phyloP scores from a whole-genome alignment of 2,797 vertebrate species.

The Alectoris magna region DNA sequence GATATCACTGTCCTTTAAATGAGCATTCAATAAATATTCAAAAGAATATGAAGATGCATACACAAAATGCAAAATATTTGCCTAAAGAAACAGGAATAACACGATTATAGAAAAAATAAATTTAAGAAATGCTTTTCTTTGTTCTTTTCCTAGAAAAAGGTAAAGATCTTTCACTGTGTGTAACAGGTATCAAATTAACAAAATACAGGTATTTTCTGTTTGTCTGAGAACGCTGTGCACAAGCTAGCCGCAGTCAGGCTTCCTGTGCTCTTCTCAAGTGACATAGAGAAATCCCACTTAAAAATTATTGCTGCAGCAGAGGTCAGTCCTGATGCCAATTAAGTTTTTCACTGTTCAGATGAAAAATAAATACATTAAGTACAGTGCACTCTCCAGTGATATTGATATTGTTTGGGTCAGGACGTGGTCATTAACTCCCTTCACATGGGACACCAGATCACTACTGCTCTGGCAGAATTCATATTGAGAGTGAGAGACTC shows the following conservation, averaged over 20 bases:
- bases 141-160: background rate
- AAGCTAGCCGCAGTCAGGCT: background rate
- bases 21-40: background rate
- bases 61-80: background rate
- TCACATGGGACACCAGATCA: background rate
- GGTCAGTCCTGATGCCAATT: background rate
- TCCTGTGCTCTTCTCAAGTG: background rate
- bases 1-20: background rate
- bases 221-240: background rate
- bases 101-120: background rate
- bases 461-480: background rate
- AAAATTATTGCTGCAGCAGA: background rate
- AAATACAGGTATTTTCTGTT: background rate
- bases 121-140: background rate
- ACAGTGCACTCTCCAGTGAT: background rate
- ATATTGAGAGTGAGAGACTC: background rate
- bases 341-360: background rate
- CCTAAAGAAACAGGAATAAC: background rate
- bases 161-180: background rate
- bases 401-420: background rate
- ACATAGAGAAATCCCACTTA: background rate
- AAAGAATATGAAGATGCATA: background rate
- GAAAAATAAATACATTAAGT: background rate
- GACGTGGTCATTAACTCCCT: background rate
- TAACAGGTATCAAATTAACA: background rate